phyloP scores from a whole-genome alignment of 2,113 vertebrate genomes.

The Calyptomena viridis region DNA sequence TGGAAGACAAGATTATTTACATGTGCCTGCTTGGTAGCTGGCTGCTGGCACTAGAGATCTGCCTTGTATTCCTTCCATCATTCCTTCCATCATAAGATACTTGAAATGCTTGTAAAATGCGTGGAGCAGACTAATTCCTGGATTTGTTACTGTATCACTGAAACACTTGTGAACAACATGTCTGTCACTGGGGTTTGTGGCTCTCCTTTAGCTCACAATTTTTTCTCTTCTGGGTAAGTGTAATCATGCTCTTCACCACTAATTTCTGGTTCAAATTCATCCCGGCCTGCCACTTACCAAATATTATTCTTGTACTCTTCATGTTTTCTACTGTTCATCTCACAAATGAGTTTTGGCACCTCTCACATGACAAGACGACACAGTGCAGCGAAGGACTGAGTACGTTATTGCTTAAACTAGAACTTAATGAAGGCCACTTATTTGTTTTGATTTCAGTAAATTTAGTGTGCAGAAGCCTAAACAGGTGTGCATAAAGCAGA shows the following conservation, averaged over 20 bases:
- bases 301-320: background rate
- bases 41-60: background rate
- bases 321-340: background rate
- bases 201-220: background rate
- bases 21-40: background rate
- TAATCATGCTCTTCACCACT: background rate
- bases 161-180: fast-evolving
- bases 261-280: background rate
- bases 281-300: background rate
- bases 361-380: background rate
- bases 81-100: background rate
- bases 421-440: background rate
- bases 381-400: background rate
- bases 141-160: background rate
- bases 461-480: background rate
- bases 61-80: background rate
- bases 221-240: background rate
- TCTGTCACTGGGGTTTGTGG: background rate
- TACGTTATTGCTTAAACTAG: background rate
- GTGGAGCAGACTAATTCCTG: background rate
- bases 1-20: background rate
- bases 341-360: background rate
- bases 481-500: background rate
- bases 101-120: background rate
- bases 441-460: background rate